These are phyloP conservation scores for Bufo gargarizans DNA, from an alignment of 2,113 vertebrate genomes.

Conservation along the genomic window DNA sequence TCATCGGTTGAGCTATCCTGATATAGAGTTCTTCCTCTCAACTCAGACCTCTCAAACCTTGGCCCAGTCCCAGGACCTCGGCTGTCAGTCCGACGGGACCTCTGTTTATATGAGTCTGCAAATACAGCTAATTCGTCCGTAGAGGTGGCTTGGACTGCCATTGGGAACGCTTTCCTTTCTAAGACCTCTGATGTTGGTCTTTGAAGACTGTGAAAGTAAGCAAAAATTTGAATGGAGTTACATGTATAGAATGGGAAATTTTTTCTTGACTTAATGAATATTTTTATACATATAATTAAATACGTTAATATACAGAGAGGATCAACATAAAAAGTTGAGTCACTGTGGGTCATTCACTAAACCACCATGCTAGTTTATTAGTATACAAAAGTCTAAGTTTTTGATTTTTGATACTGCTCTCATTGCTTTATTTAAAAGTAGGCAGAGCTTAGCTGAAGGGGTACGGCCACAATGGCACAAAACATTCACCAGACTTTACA, in stretches of 20 bases:
- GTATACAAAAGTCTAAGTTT: no score
- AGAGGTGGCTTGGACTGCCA: slow-evolving; percentile 85
- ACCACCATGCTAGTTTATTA: no score
- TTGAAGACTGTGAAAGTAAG: slow-evolving; percentile 75
- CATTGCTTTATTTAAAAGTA: no score
- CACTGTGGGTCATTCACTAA: no score
- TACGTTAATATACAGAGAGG: no score
- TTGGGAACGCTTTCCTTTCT: slow-evolving; percentile 83
- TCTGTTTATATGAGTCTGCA: slow-evolving; percentile 80
- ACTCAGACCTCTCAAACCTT: slow-evolving; percentile 72
- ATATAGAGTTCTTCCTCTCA: slow-evolving; percentile 66
- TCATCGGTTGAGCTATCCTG: slow-evolving; percentile 72
- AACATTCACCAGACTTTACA: no score
- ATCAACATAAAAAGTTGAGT: no score
- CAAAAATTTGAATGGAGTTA: background rate
- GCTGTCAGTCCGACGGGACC: slow-evolving; percentile 71
- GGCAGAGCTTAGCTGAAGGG: no score
- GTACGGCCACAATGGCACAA: no score
- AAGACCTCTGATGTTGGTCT: slow-evolving; percentile 88
- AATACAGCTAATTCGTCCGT: slow-evolving; percentile 95
- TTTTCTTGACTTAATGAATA: background rate
- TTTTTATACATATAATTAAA: no score
- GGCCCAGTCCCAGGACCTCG: slow-evolving; percentile 69
- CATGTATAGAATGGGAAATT: background rate
- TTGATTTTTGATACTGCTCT: no score